These are phyloP conservation scores for Trichomalopsis sarcophagae DNA, from an alignment of 1,140 invertebrate genomes.

Conservation along the genomic window DNA sequence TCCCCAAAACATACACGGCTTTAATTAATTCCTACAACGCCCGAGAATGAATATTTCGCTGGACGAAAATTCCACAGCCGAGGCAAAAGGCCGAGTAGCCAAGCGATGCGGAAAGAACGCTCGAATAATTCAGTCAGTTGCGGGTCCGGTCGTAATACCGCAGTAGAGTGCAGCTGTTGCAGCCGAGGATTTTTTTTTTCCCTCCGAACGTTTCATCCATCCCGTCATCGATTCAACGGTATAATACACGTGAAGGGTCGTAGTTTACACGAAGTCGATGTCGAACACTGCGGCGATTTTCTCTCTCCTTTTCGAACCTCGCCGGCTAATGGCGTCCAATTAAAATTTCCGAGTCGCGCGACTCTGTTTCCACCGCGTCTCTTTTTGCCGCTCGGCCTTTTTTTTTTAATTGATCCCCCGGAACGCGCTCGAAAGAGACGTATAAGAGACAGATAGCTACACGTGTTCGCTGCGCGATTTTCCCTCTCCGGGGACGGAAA, in stretches of 20 bases:
- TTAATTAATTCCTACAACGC: not conserved
- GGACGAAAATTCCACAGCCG: not conserved
- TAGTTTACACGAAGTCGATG: not conserved
- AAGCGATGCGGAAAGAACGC: not conserved
- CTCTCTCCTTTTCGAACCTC: not conserved
- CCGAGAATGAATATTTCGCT: not conserved
- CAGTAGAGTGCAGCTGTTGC: not conserved
- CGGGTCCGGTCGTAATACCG: not conserved
- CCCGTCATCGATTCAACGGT: not conserved
- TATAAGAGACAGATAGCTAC: too few relatives aligned
- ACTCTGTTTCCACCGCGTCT: too few relatives aligned
- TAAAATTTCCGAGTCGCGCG: not conserved
- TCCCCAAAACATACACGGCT: too few relatives aligned
- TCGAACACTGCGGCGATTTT: not conserved
- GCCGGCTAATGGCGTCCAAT: not conserved
- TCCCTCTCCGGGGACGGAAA: too few relatives aligned
- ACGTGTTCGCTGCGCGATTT: not conserved
- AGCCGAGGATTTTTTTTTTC: not conserved
- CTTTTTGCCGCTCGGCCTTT: too few relatives aligned
- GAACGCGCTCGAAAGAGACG: too few relatives aligned
- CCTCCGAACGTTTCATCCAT: not conserved
- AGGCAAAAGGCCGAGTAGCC: not conserved
- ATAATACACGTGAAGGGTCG: too few relatives aligned
- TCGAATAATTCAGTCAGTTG: constrained; percentile 16
- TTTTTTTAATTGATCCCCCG: not conserved